These are phyloP conservation scores for Gambusia yucatana DNA, from an alignment of 2,797 vertebrate genomes.

Conservation along the genomic window DNA sequence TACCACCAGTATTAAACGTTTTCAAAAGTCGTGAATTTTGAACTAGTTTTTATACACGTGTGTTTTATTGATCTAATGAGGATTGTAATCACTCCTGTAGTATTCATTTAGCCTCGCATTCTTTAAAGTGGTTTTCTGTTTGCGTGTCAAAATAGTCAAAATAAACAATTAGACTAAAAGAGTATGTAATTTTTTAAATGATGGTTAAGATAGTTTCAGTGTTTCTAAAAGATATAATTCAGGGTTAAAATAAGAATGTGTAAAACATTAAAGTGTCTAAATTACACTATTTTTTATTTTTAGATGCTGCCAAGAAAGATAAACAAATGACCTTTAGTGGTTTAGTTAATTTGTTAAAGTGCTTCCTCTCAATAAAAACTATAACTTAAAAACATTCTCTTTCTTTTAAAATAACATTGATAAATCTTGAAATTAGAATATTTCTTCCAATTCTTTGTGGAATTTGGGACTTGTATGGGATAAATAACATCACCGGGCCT, in stretches of 20 bases:
- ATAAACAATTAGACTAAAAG: background rate
- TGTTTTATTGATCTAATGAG: background rate
- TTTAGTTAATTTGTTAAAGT: background rate
- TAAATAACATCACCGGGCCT: background rate
- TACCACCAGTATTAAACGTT: background rate
- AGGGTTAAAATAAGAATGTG: background rate
- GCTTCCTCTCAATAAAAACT: background rate
- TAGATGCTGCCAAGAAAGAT: background rate
- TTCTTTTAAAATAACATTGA: background rate
- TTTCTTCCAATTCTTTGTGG: background rate
- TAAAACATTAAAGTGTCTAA: background rate
- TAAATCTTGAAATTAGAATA: background rate
- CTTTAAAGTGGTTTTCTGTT: background rate
- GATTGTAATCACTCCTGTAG: no score
- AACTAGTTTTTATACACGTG: background rate
- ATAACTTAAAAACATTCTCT: background rate
- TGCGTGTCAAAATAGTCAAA: background rate
- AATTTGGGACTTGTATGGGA: background rate
- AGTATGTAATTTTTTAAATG: background rate
- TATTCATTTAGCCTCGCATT: background rate
- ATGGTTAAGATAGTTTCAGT: background rate
- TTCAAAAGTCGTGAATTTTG: background rate
- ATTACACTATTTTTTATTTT: background rate
- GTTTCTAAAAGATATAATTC: background rate
- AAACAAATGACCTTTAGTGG: background rate